phyloP scores from a whole-genome alignment of 1,140 invertebrate genomes.

The Drosophila lacertosa region DNA sequence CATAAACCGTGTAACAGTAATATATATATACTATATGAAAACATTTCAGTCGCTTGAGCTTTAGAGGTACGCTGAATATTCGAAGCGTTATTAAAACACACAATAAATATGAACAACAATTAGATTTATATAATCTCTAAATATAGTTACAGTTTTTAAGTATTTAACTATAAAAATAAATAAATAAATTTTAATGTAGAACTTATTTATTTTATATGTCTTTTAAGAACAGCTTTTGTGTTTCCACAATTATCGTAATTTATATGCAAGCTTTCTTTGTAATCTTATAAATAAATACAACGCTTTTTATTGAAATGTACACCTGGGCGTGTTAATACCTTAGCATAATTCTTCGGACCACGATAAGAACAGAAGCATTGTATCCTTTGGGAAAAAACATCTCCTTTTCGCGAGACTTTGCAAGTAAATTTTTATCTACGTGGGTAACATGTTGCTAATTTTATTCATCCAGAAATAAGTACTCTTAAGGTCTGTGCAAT shows the following conservation, averaged over 20 bases:
- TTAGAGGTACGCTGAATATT: slow-evolving; percentile 63
- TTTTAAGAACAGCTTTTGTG: slow-evolving; percentile 83
- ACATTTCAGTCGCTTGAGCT: slow-evolving; percentile 82
- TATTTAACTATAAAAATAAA: slow-evolving; percentile 83
- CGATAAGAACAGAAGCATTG: too few species aligned
- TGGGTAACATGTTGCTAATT: too few species aligned
- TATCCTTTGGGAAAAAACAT: too few species aligned
- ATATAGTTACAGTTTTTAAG: slow-evolving; percentile 77
- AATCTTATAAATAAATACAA: slow-evolving; percentile 81
- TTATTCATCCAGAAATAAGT: too few species aligned
- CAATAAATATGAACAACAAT: slow-evolving; percentile 75
- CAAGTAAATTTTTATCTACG: neutral
- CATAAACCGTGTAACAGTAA: slow-evolving; percentile 15
- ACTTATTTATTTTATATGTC: slow-evolving; percentile 79
- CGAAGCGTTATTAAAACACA: slow-evolving; percentile 43
- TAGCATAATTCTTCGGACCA: too few species aligned
- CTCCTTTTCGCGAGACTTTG: too few species aligned
- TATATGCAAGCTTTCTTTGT: slow-evolving; percentile 81
- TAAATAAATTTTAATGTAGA: slow-evolving; percentile 83
- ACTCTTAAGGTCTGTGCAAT: too few species aligned
- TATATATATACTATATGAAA: slow-evolving; percentile 35
- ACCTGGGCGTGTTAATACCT: neutral
- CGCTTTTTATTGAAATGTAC: slow-evolving; percentile 80
- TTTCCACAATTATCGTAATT: slow-evolving; percentile 81
- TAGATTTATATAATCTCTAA: slow-evolving; percentile 80